Evolutionary conservation across 1,140 invertebrate genomes (phyloP).

Genomic region (Lepidurus arcticus): DNA sequence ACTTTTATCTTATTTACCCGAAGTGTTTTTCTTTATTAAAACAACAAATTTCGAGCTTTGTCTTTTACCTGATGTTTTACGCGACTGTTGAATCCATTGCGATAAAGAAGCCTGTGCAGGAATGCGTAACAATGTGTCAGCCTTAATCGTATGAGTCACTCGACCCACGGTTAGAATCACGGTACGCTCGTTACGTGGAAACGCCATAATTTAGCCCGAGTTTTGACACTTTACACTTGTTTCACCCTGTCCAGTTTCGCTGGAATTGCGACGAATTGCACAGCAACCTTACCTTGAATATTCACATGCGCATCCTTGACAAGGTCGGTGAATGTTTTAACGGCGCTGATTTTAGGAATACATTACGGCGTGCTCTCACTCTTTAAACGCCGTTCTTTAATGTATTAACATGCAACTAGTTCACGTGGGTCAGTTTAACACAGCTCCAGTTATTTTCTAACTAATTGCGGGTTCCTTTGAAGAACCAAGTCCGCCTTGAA

Average conservation of each 20-base stretch:
- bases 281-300: not conserved
- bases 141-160: not conserved
- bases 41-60: not conserved
- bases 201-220: not conserved
- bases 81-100: not conserved
- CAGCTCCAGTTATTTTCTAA: too few relatives aligned
- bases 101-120: not conserved
- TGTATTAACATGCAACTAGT: not conserved
- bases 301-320: not conserved
- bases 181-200: not conserved
- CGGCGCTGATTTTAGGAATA: too few relatives aligned
- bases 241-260: too few relatives aligned
- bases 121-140: constrained; percentile 1
- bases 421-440: not conserved
- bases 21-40: too few relatives aligned
- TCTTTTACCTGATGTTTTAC: not conserved
- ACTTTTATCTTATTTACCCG: too few relatives aligned
- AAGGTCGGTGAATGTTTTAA: not conserved
- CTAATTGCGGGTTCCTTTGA: too few relatives aligned
- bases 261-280: not conserved
- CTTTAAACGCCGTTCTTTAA: too few relatives aligned
- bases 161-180: not conserved
- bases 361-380: too few relatives aligned
- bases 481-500: too few relatives aligned
- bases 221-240: too few relatives aligned